A percentile compares a stretch with the other conserved stretches of the same genome.
Evolutionary conservation across 2,797 vertebrate species (phyloP).

Genomic region (Spheniscus humboldti): DNA sequence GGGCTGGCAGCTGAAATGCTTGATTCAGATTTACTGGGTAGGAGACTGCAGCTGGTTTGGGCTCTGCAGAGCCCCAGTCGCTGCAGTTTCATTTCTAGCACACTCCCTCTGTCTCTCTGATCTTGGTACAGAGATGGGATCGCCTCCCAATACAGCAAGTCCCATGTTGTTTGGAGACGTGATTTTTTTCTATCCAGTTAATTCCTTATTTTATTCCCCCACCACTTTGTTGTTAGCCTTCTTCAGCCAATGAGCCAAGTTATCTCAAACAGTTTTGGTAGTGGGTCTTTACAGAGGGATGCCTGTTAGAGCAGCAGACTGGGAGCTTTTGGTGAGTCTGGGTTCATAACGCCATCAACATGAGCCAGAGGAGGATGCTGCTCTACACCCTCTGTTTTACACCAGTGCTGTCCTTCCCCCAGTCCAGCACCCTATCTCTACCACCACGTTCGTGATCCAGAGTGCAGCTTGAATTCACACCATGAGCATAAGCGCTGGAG

Average conservation of each 20-base stretch:
- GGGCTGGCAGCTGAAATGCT: not conserved
- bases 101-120: not conserved
- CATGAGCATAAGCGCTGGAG: not conserved
- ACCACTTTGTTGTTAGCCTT: not conserved
- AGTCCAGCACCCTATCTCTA: not conserved
- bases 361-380: not conserved
- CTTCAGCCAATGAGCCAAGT: no score
- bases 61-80: not conserved
- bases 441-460: rapidly evolving
- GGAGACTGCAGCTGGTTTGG: not conserved
- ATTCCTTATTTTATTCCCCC: not conserved
- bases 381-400: not conserved
- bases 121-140: not conserved
- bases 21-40: not conserved
- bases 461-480: not conserved
- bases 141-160: not conserved
- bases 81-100: not conserved
- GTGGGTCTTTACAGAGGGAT: not conserved
- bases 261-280: not conserved
- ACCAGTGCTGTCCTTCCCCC: not conserved
- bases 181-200: not conserved
- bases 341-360: rapidly evolving
- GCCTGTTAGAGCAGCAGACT: not conserved
- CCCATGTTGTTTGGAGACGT: not conserved
- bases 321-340: not conserved